These are phyloP conservation scores for Gymnothorax javanicus DNA, from an alignment of 2,797 vertebrate genomes.

Conservation along the genomic window DNA sequence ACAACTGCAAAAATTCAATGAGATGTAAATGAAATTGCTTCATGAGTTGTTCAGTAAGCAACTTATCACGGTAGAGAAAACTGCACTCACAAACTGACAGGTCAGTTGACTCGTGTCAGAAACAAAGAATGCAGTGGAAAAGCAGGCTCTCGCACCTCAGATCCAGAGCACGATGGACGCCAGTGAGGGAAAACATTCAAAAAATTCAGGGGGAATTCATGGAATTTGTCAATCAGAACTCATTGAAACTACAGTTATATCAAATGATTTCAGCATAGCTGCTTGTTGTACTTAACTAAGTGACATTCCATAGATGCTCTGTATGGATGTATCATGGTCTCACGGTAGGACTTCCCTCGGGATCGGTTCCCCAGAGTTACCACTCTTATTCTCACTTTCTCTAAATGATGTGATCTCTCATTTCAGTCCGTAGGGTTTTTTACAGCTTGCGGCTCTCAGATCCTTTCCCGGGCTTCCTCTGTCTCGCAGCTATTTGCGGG, in stretches of 20 bases:
- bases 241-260: not conserved
- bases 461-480: not conserved
- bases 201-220: not conserved
- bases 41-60: not conserved
- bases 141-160: not conserved
- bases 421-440: not conserved
- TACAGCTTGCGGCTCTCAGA: not conserved
- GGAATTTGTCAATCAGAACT: not conserved
- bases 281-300: not conserved
- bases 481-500: not conserved
- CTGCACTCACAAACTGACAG: not conserved
- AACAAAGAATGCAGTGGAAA: not conserved
- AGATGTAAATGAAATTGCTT: slow-evolving; percentile 10
- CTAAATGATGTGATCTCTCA: not conserved
- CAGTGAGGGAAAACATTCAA: not conserved
- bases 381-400: not conserved
- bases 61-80: not conserved
- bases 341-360: not conserved
- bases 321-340: not conserved
- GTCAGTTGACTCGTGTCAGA: not conserved
- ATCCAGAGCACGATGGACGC: not conserved
- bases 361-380: not conserved
- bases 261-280: not conserved
- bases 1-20: not conserved
- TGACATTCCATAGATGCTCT: not conserved